phyloP scores from a whole-genome alignment of 1,140 invertebrate species.

The Melipona quadrifasciata region DNA sequence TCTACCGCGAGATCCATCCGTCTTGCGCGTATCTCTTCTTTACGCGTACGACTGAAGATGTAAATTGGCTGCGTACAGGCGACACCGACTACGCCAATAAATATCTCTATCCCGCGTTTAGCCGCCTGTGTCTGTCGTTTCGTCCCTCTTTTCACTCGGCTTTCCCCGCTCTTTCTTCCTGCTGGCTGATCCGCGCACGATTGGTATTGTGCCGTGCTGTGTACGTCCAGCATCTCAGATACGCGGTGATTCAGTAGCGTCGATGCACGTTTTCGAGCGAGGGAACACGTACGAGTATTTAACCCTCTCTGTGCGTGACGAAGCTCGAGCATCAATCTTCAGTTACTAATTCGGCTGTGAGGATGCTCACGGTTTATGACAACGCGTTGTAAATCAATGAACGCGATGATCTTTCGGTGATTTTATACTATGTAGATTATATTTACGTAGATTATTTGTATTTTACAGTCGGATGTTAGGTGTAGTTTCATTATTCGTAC shows the following conservation, averaged over 20 bases:
- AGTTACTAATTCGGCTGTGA: not conserved
- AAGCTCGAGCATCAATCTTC: not conserved
- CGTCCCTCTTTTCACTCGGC: slow-evolving; percentile 1
- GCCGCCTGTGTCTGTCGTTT: slow-evolving; percentile 12
- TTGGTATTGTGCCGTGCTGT: slow-evolving; percentile 7
- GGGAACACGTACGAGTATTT: not conserved
- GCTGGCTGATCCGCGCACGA: not conserved
- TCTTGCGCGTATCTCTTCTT: slow-evolving; percentile 26
- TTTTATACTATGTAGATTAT: no score
- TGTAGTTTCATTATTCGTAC: no score
- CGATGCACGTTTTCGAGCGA: not conserved
- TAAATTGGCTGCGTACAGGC: slow-evolving; percentile 60
- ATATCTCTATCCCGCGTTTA: slow-evolving; percentile 63
- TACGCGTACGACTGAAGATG: slow-evolving; percentile 59
- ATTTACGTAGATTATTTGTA: no score
- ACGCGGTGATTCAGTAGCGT: slow-evolving; percentile 23
- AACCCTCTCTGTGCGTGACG: not conserved
- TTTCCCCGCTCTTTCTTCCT: not conserved
- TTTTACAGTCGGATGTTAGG: no score
- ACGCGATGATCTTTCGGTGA: not conserved
- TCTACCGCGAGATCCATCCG: slow-evolving; percentile 28
- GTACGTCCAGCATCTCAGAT: not conserved
- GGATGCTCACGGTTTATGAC: not conserved
- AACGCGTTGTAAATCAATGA: not conserved
- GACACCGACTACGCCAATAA: slow-evolving; percentile 58